Base-by-base conservation (phyloP, 1,140 invertebrate genomes). In the Drosophila rufa region DNA sequence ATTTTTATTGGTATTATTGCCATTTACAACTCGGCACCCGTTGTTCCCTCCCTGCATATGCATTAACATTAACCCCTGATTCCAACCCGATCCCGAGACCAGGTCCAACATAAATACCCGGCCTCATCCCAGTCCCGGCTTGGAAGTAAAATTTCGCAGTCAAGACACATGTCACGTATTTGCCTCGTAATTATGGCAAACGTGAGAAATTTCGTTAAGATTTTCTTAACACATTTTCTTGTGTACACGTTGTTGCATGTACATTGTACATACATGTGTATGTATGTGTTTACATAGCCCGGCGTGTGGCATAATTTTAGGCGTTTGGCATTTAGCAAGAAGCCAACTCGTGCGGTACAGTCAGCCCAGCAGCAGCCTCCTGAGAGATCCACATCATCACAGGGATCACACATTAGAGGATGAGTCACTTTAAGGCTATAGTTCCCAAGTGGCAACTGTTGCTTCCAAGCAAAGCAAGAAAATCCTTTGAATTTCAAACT, bases 201-300 rank as follows among this genome's bases (percentile, higher is more conserved):
- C 89, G 89, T 91, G 89, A 84, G 89, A 91, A 91, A 91, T 89
- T 91, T 91, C 68, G 89, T 91, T 85, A 91, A 91, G 89, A 89
- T 91, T 91, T 91, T 84, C 89, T 80, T 79, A 84, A 69, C 89
- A 91, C 74, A 90, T 82, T 90, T 90, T 69, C 71, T 50, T 33
- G 19, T 25, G 38, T 27, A 45, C n/a, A 17, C 33, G 33, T 11
- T 36, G 33, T 36, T 36, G 33, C 33, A 11, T 33, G 33, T 8
- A 8, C 9, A 11, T 36, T 36, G 33, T 36, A 19, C 56, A 38
- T n/a, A 19, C 14, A 50, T 50, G 9, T 47, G 17, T 62, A 25
- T 25, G 7, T 51, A 14, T 42, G 27, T 57, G 8, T 25, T 40
- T 65, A 19, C 43, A 19, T 60, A 14, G 36, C 48, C 25, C 27